A percentile compares a stretch with the other conserved stretches of the same genome.
Evolutionary conservation across 2,888 invertebrate genomes (phyloP).

Genomic region (Dynastes tityus): DNA sequence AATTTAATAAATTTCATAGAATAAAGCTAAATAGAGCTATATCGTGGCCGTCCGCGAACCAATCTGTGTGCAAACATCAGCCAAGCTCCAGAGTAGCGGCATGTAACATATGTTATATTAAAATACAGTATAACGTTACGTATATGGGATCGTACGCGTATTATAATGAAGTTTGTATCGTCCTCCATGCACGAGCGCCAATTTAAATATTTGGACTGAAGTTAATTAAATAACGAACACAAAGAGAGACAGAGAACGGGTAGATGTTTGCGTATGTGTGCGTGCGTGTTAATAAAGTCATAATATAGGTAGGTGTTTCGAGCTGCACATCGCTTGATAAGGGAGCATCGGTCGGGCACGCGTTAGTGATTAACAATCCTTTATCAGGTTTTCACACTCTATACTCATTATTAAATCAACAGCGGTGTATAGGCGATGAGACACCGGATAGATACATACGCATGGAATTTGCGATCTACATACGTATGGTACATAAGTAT

Average conservation of each 20-base stretch:
- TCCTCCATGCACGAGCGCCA: constrained; percentile 50
- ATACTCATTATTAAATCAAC: constrained; percentile 56
- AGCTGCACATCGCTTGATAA: constrained; percentile 68
- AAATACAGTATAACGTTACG: constrained; percentile 55
- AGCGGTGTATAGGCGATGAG: constrained; percentile 34
- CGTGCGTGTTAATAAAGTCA: constrained; percentile 65
- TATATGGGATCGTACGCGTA: background rate
- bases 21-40: background rate
- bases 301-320: constrained; percentile 61
- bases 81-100: constrained; percentile 12
- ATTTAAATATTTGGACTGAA: constrained; percentile 64
- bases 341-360: constrained; percentile 66
- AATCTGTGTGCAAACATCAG: constrained; percentile 31
- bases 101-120: constrained; percentile 63
- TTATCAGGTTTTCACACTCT: constrained; percentile 66
- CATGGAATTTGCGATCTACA: background rate
- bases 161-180: constrained; percentile 60
- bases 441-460: background rate
- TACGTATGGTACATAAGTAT: background rate
- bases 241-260: background rate
- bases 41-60: background rate
- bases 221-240: constrained; percentile 64
- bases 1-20: background rate
- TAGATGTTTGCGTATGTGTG: background rate
- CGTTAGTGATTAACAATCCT: constrained; percentile 65